Evolutionary conservation across 2,797 vertebrate species (phyloP), one percentile per base, ranked within the genome.

Genomic region (Chaetodon trifasciatus): DNA sequence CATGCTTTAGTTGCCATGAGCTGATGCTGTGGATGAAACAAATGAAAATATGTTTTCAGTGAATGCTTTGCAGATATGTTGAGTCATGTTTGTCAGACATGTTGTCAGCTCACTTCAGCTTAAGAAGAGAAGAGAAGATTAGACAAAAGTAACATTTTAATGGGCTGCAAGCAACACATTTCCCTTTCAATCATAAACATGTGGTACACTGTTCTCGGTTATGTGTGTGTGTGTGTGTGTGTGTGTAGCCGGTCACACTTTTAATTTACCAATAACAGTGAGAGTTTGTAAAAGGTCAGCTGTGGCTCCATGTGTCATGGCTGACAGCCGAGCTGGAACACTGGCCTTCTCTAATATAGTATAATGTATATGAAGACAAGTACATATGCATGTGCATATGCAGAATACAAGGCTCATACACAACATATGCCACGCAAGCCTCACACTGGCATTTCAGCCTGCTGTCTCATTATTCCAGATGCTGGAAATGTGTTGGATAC

Each of bases 401-500:
- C 24, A 42, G 40, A 55, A 23, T 56, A 53, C n/a, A 56, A 35
- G 4, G 62, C 28, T 76, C 37, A 15, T 44, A 53, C 53, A 52
- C 35, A 74, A 19, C 15, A 28, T 24, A 62, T 63, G 35, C 8
- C n/a, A 60, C 37, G 28, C n/a, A 69, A 46, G 6, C 28, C 19
- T 77, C 56, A 64, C n/a, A 56, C 24, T 56, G 44, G 0, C n/a
- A 13, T 64, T 66, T 71, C 58, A 47, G 13, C 63, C 61, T 52
- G 39, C 61, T 74, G 24, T 50, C 15, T 74, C 53, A 58, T 73
- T 70, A 63, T 76, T 67, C 68, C 58, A 78, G 50, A 42, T 56
- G 47, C 46, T 85, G 46, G 8, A 70, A 65, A 76, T 78, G 67
- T 81, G 69, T 79, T 70, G 68, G 61, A 79, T 24, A 21, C 21